Evolutionary conservation across 92 coral and sea anemone species (phyloP).

Genomic region (Umimayanthus chanpuru): DNA sequence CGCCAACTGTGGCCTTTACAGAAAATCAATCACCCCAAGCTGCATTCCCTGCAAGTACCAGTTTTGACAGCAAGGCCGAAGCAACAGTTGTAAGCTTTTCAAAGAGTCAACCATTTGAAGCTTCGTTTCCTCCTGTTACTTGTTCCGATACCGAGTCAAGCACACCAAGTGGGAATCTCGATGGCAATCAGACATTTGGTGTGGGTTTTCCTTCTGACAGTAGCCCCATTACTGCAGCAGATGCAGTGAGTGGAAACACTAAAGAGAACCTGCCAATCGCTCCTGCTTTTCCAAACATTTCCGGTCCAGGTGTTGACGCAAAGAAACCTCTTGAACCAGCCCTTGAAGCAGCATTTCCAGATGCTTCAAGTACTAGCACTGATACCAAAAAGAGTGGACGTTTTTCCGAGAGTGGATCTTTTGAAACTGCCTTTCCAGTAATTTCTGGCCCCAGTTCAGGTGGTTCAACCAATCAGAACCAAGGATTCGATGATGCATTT

Average conservation of each 20-base stretch:
- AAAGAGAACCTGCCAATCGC: neutral
- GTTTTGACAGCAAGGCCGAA: neutral
- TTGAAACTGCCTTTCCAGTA: slow-evolving; percentile 6
- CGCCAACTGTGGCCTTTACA: neutral
- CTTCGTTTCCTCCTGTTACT: slow-evolving; percentile 12
- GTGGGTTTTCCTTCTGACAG: neutral
- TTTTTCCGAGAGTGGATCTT: neutral
- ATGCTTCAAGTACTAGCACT: neutral
- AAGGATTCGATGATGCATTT: slow-evolving; percentile 13
- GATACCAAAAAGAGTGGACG: neutral
- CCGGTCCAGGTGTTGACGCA: neutral
- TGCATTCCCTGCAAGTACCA: neutral
- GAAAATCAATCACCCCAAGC: neutral
- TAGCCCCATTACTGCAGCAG: neutral
- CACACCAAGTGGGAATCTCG: neutral
- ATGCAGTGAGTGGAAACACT: neutral
- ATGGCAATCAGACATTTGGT: neutral
- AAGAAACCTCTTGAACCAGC: neutral
- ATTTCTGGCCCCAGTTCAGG: neutral
- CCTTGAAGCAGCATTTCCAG: neutral
- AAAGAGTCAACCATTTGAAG: slow-evolving; percentile 4
- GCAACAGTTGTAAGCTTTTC: neutral
- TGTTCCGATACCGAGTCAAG: neutral
- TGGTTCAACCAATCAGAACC: neutral
- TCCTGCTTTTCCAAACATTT: neutral